A percentile compares a stretch with the other conserved stretches of the same genome.
These are phyloP conservation scores for Drosophila hamatofila DNA, from an alignment of 2,888 invertebrate genomes.

Conservation along the genomic window DNA sequence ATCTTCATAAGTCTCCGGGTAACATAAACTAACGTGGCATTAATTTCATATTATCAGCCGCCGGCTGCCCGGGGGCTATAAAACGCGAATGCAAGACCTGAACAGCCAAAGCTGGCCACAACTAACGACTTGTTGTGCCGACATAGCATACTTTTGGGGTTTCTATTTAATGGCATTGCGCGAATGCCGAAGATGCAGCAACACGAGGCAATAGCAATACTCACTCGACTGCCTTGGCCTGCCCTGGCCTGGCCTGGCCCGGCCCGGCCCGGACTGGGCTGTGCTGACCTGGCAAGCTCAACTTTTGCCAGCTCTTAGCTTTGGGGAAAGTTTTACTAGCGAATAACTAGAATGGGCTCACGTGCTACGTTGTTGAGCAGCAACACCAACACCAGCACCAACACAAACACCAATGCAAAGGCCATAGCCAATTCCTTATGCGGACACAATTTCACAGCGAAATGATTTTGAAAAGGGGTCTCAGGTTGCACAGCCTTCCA, in stretches of 20 bases:
- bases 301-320: constrained; percentile 26
- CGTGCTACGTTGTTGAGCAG: constrained; percentile 46
- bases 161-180: constrained; percentile 64
- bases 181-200: constrained; percentile 37
- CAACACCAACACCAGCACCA: constrained; percentile 26
- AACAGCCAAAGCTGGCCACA: constrained; percentile 37
- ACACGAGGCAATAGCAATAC: constrained; percentile 29
- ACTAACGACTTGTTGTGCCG: constrained; percentile 58
- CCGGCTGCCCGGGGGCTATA: constrained; percentile 53
- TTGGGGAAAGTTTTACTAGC: constrained; percentile 63
- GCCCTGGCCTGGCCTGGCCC: constrained; percentile 5
- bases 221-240: constrained; percentile 36
- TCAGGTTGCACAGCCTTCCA: constrained; percentile 29
- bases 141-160: constrained; percentile 64
- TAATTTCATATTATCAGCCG: constrained; percentile 77
- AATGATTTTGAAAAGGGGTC: constrained; percentile 72
- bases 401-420: constrained; percentile 23
- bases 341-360: constrained; percentile 70
- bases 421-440: constrained; percentile 32
- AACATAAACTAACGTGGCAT: constrained; percentile 55
- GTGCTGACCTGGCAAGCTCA: constrained; percentile 10
- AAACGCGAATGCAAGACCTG: constrained; percentile 41
- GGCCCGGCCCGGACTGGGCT: constrained; percentile 8
- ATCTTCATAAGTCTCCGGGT: constrained; percentile 58
- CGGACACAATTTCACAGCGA: constrained; percentile 77